Conservation (phyloP, 2,113 vertebrate genomes). For the Pipa parva region DNA sequence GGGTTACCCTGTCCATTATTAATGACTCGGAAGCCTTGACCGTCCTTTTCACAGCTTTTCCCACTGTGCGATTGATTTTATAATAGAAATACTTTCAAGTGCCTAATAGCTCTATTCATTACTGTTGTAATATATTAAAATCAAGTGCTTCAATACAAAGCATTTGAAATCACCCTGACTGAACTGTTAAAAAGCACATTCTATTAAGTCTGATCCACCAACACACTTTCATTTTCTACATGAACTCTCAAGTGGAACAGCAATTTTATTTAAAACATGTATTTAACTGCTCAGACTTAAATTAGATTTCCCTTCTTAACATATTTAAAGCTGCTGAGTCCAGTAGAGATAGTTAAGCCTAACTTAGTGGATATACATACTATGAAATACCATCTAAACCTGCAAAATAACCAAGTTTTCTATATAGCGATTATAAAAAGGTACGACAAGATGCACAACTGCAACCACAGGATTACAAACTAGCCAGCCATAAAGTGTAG, state of each 20-base stretch:
- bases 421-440: no score
- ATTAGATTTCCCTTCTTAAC: background rate
- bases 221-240: background rate
- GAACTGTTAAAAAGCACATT: background rate
- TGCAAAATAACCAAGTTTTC: no score
- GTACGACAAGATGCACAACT: no score
- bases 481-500: no score
- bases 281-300: background rate
- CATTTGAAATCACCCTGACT: background rate
- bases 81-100: conserved; percentile 45
- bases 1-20: conserved; percentile 1
- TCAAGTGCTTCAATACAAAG: conserved; percentile 14
- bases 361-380: no score
- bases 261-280: background rate
- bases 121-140: conserved; percentile 29
- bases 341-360: no score
- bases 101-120: conserved; percentile 46
- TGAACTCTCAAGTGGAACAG: background rate
- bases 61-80: conserved; percentile 34
- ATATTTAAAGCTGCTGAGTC: no score
- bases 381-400: no score
- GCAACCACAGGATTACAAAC: no score
- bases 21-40: conserved; percentile 9
- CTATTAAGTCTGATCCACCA: background rate
- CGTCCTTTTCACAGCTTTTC: conserved; percentile 15